These are phyloP conservation scores for Boulengeromyrus knoepffleri DNA, from an alignment of 2,113 vertebrate genomes.

Conservation along the genomic window DNA sequence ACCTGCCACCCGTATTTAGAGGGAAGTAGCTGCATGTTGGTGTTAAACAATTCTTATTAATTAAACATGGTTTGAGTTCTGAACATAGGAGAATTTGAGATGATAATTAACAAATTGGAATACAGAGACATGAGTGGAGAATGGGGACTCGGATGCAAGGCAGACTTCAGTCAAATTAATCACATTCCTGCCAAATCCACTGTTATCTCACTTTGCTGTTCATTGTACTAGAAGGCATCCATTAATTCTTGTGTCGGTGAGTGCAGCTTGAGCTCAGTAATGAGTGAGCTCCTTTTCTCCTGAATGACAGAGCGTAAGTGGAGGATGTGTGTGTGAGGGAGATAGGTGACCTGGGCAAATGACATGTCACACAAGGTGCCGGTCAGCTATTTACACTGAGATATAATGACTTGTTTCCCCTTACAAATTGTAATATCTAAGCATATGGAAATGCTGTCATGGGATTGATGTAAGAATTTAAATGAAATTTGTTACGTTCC, in stretches of 20 bases:
- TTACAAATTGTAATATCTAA: not conserved
- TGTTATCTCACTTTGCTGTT: slow-evolving; percentile 3
- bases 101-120: slow-evolving; percentile 9
- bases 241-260: not conserved
- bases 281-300: not conserved
- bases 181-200: not conserved
- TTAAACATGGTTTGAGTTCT: slow-evolving; percentile 7
- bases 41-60: not conserved
- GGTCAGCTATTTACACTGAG: not conserved
- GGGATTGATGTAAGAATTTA: not conserved
- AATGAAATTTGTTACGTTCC: not conserved
- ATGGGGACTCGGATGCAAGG: not conserved
- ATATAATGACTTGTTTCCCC: not conserved
- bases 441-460: not conserved
- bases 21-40: not conserved
- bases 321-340: not conserved
- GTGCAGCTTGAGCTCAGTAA: not conserved
- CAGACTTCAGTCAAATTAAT: slow-evolving; percentile 6
- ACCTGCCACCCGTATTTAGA: not conserved
- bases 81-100: not conserved
- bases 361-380: not conserved
- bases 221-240: not conserved
- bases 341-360: not conserved
- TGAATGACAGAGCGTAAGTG: not conserved
- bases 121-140: not conserved